Percentiles rank a stretch among this genome's conserved stretches.
phyloP scores from a whole-genome alignment of 2,888 invertebrate genomes.

The Lutraria lutraria region DNA sequence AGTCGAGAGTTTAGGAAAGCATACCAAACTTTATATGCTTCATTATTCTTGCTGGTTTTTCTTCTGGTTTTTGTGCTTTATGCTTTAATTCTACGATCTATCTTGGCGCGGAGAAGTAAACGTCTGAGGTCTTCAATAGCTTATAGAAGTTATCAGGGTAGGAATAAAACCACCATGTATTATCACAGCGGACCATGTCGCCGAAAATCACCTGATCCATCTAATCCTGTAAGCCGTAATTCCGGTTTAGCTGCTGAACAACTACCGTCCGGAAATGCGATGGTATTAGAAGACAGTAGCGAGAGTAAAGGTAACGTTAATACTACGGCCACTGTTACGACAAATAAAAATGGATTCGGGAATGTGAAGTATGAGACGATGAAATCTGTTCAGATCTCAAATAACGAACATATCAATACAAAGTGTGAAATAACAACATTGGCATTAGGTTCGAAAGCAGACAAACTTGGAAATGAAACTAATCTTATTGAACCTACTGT shows the following conservation, averaged over 20 bases:
- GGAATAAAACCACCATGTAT: conserved; percentile 45
- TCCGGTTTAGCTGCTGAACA: background rate
- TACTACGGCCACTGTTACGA: background rate
- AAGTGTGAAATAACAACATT: background rate
- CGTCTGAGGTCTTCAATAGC: conserved; percentile 53
- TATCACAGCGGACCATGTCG: background rate
- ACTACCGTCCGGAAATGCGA: background rate
- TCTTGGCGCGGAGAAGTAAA: conserved; percentile 64
- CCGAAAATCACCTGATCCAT: background rate
- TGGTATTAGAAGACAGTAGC: background rate
- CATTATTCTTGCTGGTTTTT: conserved; percentile 70
- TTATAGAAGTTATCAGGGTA: conserved; percentile 42
- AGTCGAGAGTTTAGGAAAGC: conserved; percentile 57
- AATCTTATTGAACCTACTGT: background rate
- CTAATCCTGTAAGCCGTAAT: background rate
- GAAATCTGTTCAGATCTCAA: conserved; percentile 5
- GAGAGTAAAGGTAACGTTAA: background rate
- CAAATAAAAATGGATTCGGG: background rate
- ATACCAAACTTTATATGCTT: conserved; percentile 73
- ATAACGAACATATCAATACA: background rate
- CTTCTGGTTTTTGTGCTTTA: conserved; percentile 70
- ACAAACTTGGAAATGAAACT: background rate
- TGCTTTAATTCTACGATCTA: conserved; percentile 69
- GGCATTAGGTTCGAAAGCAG: background rate
- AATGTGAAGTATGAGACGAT: background rate